Evolutionary conservation across 1,140 invertebrate genomes (phyloP).

Genomic region (Solenopsis fugax): DNA sequence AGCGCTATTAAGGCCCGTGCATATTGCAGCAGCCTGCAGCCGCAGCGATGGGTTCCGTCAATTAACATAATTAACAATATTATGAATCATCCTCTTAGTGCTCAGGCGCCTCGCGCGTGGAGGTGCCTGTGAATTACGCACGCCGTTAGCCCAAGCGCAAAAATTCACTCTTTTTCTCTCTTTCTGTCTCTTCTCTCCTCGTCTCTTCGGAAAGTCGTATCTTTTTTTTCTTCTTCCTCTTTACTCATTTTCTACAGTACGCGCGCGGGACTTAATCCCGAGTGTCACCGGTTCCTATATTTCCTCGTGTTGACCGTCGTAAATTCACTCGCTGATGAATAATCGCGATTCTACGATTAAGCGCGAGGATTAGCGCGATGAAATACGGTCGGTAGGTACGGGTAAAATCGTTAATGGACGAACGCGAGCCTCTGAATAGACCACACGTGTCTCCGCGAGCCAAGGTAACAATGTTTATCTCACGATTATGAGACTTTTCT

Average conservation of each 20-base stretch:
- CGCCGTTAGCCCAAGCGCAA: conserved; percentile 34
- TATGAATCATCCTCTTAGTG: conserved; percentile 71
- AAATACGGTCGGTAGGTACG: conserved; percentile 44
- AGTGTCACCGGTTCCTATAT: conserved; percentile 56
- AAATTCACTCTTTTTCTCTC: conserved; percentile 19
- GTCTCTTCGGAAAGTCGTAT: neutral
- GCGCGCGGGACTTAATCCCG: conserved; percentile 47
- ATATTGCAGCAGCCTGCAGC: conserved; percentile 39
- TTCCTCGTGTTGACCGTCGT: conserved; percentile 57
- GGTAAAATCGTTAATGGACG: conserved; percentile 54
- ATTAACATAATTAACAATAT: conserved; percentile 76
- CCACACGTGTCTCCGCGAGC: conserved; percentile 41
- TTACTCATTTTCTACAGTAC: conserved; percentile 18
- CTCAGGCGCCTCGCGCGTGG: conserved; percentile 29
- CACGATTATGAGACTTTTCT: conserved; percentile 29
- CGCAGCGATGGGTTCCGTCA: conserved; percentile 37
- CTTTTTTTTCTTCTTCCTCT: neutral
- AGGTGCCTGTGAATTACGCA: conserved; percentile 38
- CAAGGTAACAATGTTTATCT: conserved; percentile 59
- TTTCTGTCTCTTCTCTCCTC: neutral
- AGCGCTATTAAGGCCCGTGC: conserved; percentile 63
- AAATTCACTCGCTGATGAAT: conserved; percentile 47
- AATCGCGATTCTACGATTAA: conserved; percentile 47
- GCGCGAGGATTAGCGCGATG: conserved; percentile 58
- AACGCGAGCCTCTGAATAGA: conserved; percentile 46